A percentile compares a stretch with the other conserved stretches of the same genome.
phyloP scores from a whole-genome alignment of 2,113 vertebrate species.

The Cranoglanis bouderius region DNA sequence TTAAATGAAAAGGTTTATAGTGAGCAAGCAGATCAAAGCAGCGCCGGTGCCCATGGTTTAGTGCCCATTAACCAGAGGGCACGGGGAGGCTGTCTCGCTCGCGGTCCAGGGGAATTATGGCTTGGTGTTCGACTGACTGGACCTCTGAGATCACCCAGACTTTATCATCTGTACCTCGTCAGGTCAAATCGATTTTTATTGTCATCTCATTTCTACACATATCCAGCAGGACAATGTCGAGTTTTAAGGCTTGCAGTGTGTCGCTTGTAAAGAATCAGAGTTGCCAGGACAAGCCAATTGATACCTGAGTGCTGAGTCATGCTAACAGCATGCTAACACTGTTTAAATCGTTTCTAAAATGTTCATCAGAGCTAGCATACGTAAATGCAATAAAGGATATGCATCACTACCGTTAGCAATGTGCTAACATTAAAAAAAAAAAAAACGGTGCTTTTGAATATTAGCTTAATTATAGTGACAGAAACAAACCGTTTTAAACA shows the following conservation, averaged over 20 bases:
- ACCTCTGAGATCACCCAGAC: slow-evolving; percentile 45
- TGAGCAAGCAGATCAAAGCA: slow-evolving; percentile 44
- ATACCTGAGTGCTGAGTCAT: not conserved
- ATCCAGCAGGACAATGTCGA: not conserved
- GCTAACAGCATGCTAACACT: not conserved
- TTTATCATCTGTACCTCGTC: slow-evolving; percentile 48
- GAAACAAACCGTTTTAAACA: too few relatives aligned
- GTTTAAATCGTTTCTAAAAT: not conserved
- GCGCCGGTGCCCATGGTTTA: slow-evolving; percentile 20
- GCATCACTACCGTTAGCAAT: not conserved
- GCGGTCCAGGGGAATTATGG: slow-evolving; percentile 36
- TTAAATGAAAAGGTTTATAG: slow-evolving; percentile 49
- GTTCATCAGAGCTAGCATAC: not conserved
- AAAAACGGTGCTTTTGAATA: not conserved
- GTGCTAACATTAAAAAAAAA: not conserved
- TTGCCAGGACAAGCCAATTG: not conserved
- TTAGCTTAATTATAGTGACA: too few relatives aligned
- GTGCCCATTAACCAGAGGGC: slow-evolving; percentile 25
- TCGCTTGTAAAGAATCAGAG: not conserved
- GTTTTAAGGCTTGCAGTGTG: not conserved
- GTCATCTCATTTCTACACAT: not conserved
- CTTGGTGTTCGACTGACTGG: slow-evolving; percentile 35
- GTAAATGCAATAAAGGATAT: not conserved
- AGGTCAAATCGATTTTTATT: slow-evolving; percentile 24
- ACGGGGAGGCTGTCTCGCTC: slow-evolving; percentile 22